Percentiles rank a stretch among this genome's conserved stretches.
Evolutionary conservation across 2,113 vertebrate genomes (phyloP).

Genomic region (Cottus gobio): DNA sequence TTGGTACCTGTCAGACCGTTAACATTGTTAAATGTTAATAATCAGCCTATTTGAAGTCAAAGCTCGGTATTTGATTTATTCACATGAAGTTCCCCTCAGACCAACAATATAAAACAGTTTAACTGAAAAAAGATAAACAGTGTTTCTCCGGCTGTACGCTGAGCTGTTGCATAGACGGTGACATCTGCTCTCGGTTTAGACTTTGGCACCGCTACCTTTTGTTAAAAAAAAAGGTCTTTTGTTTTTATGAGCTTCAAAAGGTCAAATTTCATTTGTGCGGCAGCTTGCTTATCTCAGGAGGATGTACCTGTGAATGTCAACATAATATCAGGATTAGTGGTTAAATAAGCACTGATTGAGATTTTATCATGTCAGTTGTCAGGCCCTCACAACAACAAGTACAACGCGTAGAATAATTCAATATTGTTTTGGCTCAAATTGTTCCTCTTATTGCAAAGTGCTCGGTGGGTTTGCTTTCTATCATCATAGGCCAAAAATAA

Average conservation of each 20-base stretch:
- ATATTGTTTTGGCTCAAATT: not conserved
- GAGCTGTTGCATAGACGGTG: slow-evolving; percentile 17
- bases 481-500: not conserved
- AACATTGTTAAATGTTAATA: slow-evolving; percentile 30
- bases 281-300: slow-evolving; percentile 28
- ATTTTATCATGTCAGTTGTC: not conserved
- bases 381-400: not conserved
- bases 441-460: not conserved
- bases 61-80: slow-evolving; percentile 12
- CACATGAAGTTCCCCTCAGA: not conserved
- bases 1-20: slow-evolving; percentile 39
- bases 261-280: slow-evolving; percentile 41
- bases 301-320: slow-evolving; percentile 36
- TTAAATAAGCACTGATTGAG: slow-evolving; percentile 23
- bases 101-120: slow-evolving; percentile 3
- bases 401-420: not conserved
- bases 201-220: slow-evolving; percentile 21
- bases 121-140: slow-evolving; percentile 20
- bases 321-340: slow-evolving; percentile 16
- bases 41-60: slow-evolving; percentile 13
- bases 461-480: not conserved
- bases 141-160: not conserved
- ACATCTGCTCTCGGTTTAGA: slow-evolving; percentile 48
- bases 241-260: slow-evolving; percentile 59
- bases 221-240: not conserved